These are phyloP conservation scores for Morone chrysops DNA, from an alignment of 2,113 vertebrate species.

Conservation along the genomic window DNA sequence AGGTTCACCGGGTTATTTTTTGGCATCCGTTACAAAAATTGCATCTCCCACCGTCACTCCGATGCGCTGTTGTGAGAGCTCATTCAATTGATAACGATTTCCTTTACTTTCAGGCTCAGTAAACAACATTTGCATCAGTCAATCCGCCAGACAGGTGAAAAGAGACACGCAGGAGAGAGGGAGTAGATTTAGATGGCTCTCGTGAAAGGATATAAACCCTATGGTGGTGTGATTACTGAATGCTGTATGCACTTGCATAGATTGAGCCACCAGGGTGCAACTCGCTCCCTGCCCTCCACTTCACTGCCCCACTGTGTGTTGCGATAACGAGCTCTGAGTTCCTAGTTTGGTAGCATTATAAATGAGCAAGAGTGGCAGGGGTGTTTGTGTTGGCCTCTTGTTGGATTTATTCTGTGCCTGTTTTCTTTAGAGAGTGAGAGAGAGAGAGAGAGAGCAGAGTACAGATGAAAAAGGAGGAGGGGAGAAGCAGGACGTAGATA, in stretches of 20 bases:
- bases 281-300: background rate
- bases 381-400: background rate
- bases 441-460: background rate
- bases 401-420: background rate
- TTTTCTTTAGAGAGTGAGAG: background rate
- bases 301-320: slow-evolving; percentile 5
- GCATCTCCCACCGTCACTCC: background rate
- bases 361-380: background rate
- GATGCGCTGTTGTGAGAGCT: slow-evolving; percentile 8
- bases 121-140: slow-evolving; percentile 44
- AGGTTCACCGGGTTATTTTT: background rate
- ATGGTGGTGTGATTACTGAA: background rate
- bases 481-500: background rate
- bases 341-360: slow-evolving; percentile 7
- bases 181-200: background rate
- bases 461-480: background rate
- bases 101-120: background rate
- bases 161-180: background rate
- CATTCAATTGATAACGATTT: slow-evolving; percentile 35
- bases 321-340: slow-evolving; percentile 16
- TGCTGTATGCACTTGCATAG: slow-evolving; percentile 3
- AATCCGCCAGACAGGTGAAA: slow-evolving; percentile 3
- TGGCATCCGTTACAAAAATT: background rate
- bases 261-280: background rate
- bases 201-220: slow-evolving; percentile 7